Conservation (phyloP, 1,140 invertebrate species). For the Armadillidium nasatum region DNA sequence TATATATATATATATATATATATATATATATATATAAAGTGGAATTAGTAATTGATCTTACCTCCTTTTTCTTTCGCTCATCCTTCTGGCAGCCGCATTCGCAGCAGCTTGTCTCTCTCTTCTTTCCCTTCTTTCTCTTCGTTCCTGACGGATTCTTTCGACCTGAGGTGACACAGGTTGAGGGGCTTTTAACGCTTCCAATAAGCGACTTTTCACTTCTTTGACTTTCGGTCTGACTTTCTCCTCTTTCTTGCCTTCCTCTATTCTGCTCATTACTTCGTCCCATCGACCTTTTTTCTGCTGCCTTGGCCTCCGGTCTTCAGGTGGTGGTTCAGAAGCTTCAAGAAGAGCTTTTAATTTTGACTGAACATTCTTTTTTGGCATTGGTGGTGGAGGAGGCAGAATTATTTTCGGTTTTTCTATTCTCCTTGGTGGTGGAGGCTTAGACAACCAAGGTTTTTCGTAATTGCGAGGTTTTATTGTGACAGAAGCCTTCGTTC, state of each 20-base stretch:
- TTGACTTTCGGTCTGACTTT: slow-evolving; percentile 33
- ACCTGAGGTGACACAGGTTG: slow-evolving; percentile 40
- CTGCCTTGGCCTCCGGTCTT: slow-evolving; percentile 34
- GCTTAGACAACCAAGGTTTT: slow-evolving; percentile 39
- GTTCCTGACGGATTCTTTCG: slow-evolving; percentile 40
- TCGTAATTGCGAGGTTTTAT: slow-evolving; percentile 38
- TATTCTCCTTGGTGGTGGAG: slow-evolving; percentile 27
- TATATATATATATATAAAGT: too few species aligned
- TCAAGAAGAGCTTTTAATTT: slow-evolving; percentile 40
- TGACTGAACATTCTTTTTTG: slow-evolving; percentile 43
- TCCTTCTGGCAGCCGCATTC: slow-evolving; percentile 34
- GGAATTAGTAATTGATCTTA: slow-evolving; percentile 12
- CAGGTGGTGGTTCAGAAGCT: slow-evolving; percentile 28
- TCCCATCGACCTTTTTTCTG: slow-evolving; percentile 42
- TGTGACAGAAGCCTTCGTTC: neutral
- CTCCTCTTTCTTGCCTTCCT: slow-evolving; percentile 39
- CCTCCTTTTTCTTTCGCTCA: slow-evolving; percentile 42
- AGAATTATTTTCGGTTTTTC: slow-evolving; percentile 32
- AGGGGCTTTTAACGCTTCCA: slow-evolving; percentile 37
- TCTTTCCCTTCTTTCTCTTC: slow-evolving; percentile 37
- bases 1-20: too few species aligned
- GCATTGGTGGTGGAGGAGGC: slow-evolving; percentile 39
- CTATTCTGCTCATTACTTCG: slow-evolving; percentile 44
- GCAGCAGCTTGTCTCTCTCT: slow-evolving; percentile 35
- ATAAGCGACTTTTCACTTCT: slow-evolving; percentile 38